Base-by-base conservation (phyloP, 2,888 invertebrate genomes). In the Drosophila koepferae region DNA sequence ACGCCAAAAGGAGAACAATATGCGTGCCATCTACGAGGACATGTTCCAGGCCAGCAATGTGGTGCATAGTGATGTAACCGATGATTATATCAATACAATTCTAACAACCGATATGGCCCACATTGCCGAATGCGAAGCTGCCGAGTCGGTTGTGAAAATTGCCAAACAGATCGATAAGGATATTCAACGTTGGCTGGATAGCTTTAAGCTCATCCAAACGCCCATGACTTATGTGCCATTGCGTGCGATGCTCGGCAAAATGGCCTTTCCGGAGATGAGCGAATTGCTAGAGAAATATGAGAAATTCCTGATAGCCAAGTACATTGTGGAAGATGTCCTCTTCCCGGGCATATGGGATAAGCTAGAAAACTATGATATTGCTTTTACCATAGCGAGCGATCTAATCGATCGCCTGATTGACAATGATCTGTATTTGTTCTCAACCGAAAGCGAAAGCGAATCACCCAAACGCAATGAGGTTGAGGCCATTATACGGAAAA, bases 21-120 rank as follows among this genome's bases (percentile, higher is more conserved):
- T 96, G 44, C 94, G 97, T 8, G 91, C 95, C 9, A 96, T 97
- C 87, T 96, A 97, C 78, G 97, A 97, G 80, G 96, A 97, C 92
- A 95, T 97, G 91, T 97, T 97, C 90, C 95, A 95, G 91, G 95
- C 96, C 93, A 94, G 94, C 23, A 76, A 86, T 46, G 34, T 79
- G 16, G 73, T 83, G 1, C 86, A 90, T 48, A 95, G 94, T 85
- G 94, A 95, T 46, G 94, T 94, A 0, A 94, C 96, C 0, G 95
- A 95, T 69, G 91, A 94, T 7, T 96, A 95, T 89, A 92, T 96
- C 46, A 94, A 95, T 79, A 94, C 95, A 75, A 94, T 96, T 10
- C 94, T 96, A 14, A 93, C 94, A 7, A 94, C 95, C 67, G 95
- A 95, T 16, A 93, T 95, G 73, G 94, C 95, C 28, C 94, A 94